Evolutionary conservation across 2,888 invertebrate species (phyloP), one percentile per base, ranked within the genome.

Genomic region (Ligdia adustata): DNA sequence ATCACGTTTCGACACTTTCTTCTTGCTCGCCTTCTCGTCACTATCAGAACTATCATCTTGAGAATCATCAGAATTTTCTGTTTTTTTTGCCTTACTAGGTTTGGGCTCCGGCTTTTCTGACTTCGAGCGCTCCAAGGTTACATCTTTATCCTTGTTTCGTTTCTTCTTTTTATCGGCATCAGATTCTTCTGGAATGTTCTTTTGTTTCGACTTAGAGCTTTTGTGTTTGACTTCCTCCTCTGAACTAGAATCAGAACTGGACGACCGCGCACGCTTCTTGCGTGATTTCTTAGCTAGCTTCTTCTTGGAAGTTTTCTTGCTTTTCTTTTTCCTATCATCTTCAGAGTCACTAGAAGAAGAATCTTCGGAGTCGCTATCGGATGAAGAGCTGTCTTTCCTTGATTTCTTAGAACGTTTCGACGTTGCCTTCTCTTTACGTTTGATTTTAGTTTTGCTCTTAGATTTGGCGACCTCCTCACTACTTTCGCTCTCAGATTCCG

Each of bases 381-480:
- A 90, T 2, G 88, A 84, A 1, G 88, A 88, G 44, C 79, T 87
- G 50, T 89, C 88, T 54, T 90, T 89, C 61, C 85, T 91, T 14
- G 84, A 69, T 64, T 83, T 88, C 68, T 90, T 91, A n/a, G 78
- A 63, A 57, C 90, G 91, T 60, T 93, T 93, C 2, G 92, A 91
- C 39, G 90, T 91, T 4, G 91, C 82, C 64, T 92, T 92, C 4
- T 92, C 92, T 50, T 91, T 91, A 26, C 86, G 85, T 62, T 90
- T 91, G 5, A 73, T 59, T 60, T 91, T 91, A n/a, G 79, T 42
- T 64, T 91, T 91, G 26, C 69, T 72, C 65, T 91, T 90, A 1
- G 86, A 72, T 67, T 90, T 90, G 0, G 79, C 60, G 9, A 75
- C 74, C 60, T 85, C 88, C 52, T 80, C 89, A 56, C 89, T 82